Percentiles rank a stretch among this genome's conserved stretches.
phyloP scores from a whole-genome alignment of 2,888 invertebrate species.

The Drosophila anomalata region DNA sequence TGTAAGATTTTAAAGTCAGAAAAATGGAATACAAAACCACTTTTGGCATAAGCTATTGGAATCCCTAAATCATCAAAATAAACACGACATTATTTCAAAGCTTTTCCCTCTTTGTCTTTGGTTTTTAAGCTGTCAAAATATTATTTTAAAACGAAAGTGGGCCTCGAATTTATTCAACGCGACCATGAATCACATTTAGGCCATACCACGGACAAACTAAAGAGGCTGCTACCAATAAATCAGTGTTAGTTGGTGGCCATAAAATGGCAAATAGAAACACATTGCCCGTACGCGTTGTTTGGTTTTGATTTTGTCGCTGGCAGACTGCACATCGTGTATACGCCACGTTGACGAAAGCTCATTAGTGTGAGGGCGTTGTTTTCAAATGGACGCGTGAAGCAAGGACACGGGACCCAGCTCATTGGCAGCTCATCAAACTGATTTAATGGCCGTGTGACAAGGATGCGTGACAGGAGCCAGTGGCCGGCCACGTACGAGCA shows the following conservation, averaged over 20 bases:
- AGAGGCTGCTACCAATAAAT: slow-evolving; percentile 34
- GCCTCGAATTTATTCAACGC: neutral
- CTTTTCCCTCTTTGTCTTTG: neutral
- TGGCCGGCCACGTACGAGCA: slow-evolving; percentile 45
- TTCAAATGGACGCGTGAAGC: slow-evolving; percentile 31
- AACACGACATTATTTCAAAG: neutral
- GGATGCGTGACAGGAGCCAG: slow-evolving; percentile 10
- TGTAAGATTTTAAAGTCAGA: neutral
- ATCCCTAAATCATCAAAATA: neutral
- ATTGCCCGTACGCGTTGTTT: slow-evolving; percentile 9
- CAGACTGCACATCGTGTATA: slow-evolving; percentile 24
- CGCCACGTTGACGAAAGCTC: slow-evolving; percentile 35
- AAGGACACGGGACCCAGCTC: slow-evolving; percentile 16
- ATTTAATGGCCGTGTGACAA: slow-evolving; percentile 53
- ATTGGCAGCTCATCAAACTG: slow-evolving; percentile 56
- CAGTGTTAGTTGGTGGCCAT: slow-evolving; percentile 34
- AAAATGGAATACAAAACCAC: neutral
- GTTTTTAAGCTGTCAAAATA: neutral
- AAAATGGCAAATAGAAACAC: slow-evolving; percentile 37
- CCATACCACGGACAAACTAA: neutral
- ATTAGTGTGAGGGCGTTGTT: slow-evolving; percentile 43
- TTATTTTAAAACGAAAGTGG: neutral
- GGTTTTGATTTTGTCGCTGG: slow-evolving; percentile 12
- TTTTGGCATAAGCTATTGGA: neutral
- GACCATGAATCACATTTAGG: neutral